phyloP scores from a whole-genome alignment of 1,140 invertebrate species.

The Microplitis mediator region DNA sequence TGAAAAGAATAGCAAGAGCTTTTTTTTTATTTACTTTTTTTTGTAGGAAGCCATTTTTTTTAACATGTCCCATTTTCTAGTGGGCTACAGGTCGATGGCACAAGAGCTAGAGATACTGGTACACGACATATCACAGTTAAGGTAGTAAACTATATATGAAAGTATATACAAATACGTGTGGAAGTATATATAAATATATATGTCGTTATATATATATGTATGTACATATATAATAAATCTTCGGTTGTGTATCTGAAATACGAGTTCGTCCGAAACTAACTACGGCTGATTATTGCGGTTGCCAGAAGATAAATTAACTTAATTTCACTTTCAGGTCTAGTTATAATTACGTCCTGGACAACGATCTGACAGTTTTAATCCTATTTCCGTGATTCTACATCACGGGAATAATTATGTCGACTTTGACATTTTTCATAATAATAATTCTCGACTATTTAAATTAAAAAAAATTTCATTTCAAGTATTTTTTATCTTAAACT shows the following conservation, averaged over 20 bases:
- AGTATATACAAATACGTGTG: no score
- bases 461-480: no score
- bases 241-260: constrained; percentile 16
- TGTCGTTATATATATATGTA: neutral
- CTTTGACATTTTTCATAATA: neutral
- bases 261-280: constrained; percentile 38
- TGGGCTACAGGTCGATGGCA: neutral
- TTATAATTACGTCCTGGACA: constrained; percentile 6
- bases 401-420: constrained; percentile 5
- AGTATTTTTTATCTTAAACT: no score
- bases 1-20: neutral
- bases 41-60: neutral
- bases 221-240: neutral
- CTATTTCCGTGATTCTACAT: constrained; percentile 10
- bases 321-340: constrained; percentile 38
- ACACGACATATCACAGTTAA: neutral
- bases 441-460: neutral
- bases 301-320: constrained; percentile 44
- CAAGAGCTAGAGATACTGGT: neutral
- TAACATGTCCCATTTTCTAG: neutral
- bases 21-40: neutral
- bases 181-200: no score
- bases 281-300: constrained; percentile 46
- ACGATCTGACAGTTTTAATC: constrained; percentile 19
- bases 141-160: neutral